These are phyloP conservation scores for Otolemur garnettii DNA, from an alignment of 2,113 vertebrate species.

Conservation along the genomic window DNA sequence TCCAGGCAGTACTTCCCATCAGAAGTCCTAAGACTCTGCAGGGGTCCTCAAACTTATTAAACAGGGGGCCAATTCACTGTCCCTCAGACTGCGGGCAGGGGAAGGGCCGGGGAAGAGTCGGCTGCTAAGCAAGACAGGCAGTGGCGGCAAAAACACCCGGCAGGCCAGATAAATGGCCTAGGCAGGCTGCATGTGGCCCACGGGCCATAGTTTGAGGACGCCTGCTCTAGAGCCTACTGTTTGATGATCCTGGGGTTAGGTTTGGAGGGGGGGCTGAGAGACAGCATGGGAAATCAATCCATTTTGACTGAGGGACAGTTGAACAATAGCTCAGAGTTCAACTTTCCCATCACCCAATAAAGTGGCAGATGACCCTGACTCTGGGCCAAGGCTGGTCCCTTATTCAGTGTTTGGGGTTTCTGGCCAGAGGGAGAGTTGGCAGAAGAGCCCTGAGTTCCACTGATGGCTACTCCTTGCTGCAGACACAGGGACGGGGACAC, in stretches of 20 bases:
- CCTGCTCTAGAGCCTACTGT: neutral
- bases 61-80: no score
- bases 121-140: no score
- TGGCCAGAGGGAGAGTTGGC: neutral
- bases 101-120: no score
- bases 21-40: neutral
- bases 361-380: neutral
- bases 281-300: no score
- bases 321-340: neutral
- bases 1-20: neutral
- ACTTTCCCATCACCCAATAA: neutral
- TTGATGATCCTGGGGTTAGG: neutral
- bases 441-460: neutral
- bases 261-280: no score
- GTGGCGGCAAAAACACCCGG: no score
- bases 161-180: no score
- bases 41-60: no score
- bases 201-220: no score
- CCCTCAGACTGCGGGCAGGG: no score
- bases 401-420: neutral
- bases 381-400: neutral
- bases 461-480: constrained; percentile 26
- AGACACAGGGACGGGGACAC: constrained; percentile 8
- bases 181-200: no score
- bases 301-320: neutral